A percentile compares a stretch with the other conserved stretches of the same genome.
phyloP scores from a whole-genome alignment of 2,797 vertebrate species.

The Agapornis canus region DNA sequence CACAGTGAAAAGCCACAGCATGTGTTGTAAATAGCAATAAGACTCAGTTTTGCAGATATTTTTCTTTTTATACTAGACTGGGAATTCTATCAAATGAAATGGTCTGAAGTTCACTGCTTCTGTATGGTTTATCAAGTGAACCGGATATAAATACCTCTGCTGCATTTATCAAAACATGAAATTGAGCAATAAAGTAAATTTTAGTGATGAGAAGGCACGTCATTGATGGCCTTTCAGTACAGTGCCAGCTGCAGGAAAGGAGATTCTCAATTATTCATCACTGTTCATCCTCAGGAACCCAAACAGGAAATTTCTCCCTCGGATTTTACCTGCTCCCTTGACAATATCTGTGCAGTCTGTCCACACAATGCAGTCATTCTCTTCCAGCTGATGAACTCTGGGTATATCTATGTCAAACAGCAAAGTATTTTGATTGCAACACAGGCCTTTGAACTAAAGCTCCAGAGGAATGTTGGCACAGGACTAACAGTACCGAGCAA shows the following conservation, averaged over 20 bases:
- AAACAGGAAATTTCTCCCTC: conserved; percentile 10
- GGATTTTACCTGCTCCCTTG: neutral
- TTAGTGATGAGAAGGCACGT: neutral
- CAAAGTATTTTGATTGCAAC: conserved; percentile 50
- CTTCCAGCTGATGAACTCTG: neutral
- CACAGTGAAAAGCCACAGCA: conserved; percentile 10
- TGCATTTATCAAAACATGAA: conserved; percentile 22
- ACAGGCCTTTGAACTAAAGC: conserved; percentile 57
- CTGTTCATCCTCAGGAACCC: neutral
- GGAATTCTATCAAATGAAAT: conserved; percentile 17
- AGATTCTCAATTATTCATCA: neutral
- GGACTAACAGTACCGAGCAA: conserved; percentile 26
- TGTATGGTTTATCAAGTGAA: neutral
- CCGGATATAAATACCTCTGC: neutral
- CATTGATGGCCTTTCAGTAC: neutral
- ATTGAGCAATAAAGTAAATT: conserved; percentile 5
- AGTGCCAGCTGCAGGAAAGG: neutral
- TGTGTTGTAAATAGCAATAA: conserved; percentile 17
- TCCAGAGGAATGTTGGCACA: conserved; percentile 57
- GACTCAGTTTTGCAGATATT: neutral
- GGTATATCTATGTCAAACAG: conserved; percentile 21
- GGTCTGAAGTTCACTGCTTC: neutral
- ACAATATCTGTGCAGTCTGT: neutral
- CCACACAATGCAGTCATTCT: neutral
- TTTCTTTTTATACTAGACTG: conserved; percentile 7